Evolutionary conservation across 2,113 vertebrate genomes (phyloP).

Genomic region (Phrynocephalus versicolor): DNA sequence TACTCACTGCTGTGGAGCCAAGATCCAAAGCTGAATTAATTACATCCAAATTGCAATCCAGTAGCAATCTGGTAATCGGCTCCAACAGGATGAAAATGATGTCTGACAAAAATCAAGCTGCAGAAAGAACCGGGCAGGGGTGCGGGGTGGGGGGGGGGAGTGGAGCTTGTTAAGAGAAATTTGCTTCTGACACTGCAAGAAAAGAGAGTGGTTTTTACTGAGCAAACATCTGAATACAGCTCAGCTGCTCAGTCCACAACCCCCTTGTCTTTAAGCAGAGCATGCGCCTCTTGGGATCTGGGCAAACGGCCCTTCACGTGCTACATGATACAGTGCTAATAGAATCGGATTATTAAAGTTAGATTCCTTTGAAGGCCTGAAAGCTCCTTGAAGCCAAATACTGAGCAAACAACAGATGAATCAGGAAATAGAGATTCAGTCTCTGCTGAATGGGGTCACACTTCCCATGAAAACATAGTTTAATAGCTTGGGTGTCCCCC

Average conservation of each 20-base stretch:
- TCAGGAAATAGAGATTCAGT: neutral
- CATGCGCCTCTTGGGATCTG: slow-evolving; percentile 39
- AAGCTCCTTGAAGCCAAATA: slow-evolving; percentile 59
- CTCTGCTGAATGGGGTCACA: too few species aligned
- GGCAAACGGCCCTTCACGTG: slow-evolving; percentile 27
- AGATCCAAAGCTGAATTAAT: slow-evolving; percentile 79
- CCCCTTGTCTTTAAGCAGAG: slow-evolving; percentile 31
- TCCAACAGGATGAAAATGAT: slow-evolving; percentile 76
- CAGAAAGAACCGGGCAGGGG: too few species aligned
- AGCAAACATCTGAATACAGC: slow-evolving; percentile 40
- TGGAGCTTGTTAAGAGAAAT: slow-evolving; percentile 39
- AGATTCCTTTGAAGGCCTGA: slow-evolving; percentile 52
- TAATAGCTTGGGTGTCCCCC: too few species aligned
- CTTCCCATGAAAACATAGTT: too few species aligned
- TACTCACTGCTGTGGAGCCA: slow-evolving; percentile 65
- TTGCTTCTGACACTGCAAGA: slow-evolving; percentile 50
- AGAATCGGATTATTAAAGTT: slow-evolving; percentile 52
- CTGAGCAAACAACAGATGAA: slow-evolving; percentile 46
- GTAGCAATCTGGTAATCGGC: slow-evolving; percentile 72
- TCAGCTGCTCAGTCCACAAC: slow-evolving; percentile 24
- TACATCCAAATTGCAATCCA: slow-evolving; percentile 75
- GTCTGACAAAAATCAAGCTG: slow-evolving; percentile 54
- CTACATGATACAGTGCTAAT: slow-evolving; percentile 56
- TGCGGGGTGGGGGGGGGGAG: neutral
- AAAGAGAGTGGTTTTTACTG: slow-evolving; percentile 45